Evolutionary conservation across 2,113 vertebrate genomes (phyloP).

Genomic region (Scophthalmus maximus): DNA sequence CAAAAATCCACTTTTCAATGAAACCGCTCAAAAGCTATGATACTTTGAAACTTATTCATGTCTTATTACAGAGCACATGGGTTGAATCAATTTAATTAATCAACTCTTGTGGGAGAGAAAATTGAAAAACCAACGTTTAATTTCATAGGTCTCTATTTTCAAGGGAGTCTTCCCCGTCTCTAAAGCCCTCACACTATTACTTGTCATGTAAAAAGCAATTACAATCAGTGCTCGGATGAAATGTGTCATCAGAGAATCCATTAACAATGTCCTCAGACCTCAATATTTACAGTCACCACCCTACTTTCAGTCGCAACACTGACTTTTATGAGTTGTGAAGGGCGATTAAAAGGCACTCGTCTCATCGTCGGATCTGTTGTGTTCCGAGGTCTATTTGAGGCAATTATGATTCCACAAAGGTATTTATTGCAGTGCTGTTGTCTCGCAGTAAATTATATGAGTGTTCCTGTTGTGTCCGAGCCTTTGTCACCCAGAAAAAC

Average conservation of each 20-base stretch:
- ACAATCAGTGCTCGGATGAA: conserved; percentile 78
- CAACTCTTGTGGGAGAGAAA: conserved; percentile 79
- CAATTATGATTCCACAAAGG: conserved; percentile 26
- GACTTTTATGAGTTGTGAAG: conserved; percentile 68
- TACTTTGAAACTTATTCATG: conserved; percentile 72
- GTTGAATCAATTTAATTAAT: conserved; percentile 79
- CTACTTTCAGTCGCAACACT: conserved; percentile 65
- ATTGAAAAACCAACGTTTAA: conserved; percentile 87
- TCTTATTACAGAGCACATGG: conserved; percentile 72
- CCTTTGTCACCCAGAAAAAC: conserved; percentile 5
- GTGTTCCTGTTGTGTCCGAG: conserved; percentile 20
- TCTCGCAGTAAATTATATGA: conserved; percentile 30
- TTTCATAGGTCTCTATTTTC: conserved; percentile 81
- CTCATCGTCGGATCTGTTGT: conserved; percentile 41
- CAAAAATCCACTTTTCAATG: conserved; percentile 33
- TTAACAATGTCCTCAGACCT: conserved; percentile 79
- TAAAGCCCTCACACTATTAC: conserved; percentile 80
- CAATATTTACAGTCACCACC: conserved; percentile 77
- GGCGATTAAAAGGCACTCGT: conserved; percentile 66
- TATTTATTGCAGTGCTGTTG: conserved; percentile 32
- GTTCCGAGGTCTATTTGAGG: conserved; percentile 35
- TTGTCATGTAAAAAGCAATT: conserved; percentile 82
- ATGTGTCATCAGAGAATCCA: conserved; percentile 77
- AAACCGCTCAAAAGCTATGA: conserved; percentile 32
- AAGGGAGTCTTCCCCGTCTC: conserved; percentile 78